Evolutionary conservation across 2,888 invertebrate species (phyloP).

Genomic region (Chelonus formosanus): DNA sequence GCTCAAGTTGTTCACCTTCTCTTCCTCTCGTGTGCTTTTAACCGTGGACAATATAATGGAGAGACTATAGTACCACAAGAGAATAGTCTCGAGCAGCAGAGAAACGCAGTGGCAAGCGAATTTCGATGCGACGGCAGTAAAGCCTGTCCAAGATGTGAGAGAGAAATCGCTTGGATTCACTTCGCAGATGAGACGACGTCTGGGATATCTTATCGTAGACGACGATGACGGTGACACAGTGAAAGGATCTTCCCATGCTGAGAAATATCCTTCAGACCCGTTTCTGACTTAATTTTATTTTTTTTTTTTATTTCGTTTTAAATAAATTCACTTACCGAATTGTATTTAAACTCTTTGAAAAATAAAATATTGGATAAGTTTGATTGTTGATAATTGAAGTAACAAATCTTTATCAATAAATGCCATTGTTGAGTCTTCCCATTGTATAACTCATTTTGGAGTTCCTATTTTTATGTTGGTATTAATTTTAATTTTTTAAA

Average conservation of each 20-base stretch:
- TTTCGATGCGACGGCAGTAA: conserved; percentile 23
- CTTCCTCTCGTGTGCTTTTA: conserved; percentile 17
- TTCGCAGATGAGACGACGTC: conserved; percentile 23
- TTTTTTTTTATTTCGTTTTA: too few relatives aligned
- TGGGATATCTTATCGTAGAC: conserved; percentile 26
- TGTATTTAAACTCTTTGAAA: too few relatives aligned
- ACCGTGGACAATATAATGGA: conserved; percentile 24
- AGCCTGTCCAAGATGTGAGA: conserved; percentile 14
- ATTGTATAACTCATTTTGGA: too few relatives aligned
- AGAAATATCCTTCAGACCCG: conserved; percentile 9
- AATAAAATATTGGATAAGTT: too few relatives aligned
- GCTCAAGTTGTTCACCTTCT: conserved; percentile 32
- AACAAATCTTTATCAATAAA: too few relatives aligned
- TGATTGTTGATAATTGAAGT: too few relatives aligned
- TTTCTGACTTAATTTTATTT: too few relatives aligned
- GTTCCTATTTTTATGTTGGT: too few relatives aligned
- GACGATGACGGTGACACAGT: conserved; percentile 16
- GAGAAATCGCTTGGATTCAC: conserved; percentile 16
- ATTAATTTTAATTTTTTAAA: too few relatives aligned
- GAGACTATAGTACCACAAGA: conserved; percentile 10
- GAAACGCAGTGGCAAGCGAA: conserved; percentile 26
- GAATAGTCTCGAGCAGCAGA: conserved; percentile 6
- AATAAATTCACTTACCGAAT: too few relatives aligned
- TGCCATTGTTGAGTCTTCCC: too few relatives aligned
- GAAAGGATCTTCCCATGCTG: not conserved